Evolutionary conservation across 2,888 invertebrate genomes (phyloP).

Genomic region (Cataglyphis livida): DNA sequence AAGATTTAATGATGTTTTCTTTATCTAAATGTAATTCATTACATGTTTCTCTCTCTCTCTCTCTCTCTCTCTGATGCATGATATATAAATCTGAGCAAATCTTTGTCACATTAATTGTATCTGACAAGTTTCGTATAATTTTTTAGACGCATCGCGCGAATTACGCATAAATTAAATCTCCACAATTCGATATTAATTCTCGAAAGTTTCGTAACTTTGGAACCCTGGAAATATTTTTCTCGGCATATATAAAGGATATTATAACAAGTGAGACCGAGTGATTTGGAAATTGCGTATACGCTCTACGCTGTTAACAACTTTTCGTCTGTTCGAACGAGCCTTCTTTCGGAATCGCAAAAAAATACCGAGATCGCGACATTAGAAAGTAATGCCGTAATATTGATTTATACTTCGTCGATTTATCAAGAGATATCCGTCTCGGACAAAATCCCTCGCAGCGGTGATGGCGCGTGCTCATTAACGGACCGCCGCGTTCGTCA

Average conservation of each 20-base stretch:
- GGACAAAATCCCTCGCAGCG: conserved; percentile 9
- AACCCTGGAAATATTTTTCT: background rate
- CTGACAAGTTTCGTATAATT: background rate
- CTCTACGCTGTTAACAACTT: background rate
- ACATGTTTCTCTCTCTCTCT: too few species aligned
- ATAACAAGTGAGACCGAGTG: background rate
- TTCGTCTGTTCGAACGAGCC: background rate
- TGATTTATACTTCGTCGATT: conserved; percentile 39
- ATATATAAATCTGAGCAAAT: background rate
- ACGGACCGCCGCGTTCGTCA: conserved; percentile 11
- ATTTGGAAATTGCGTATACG: background rate
- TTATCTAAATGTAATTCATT: background rate
- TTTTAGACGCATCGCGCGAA: background rate
- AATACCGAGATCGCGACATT: background rate
- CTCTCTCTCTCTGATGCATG: background rate
- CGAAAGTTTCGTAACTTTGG: background rate
- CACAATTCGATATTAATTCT: background rate
- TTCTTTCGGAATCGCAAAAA: background rate
- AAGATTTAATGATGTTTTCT: conserved; percentile 5
- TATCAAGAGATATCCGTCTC: conserved; percentile 24
- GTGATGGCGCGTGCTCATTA: conserved; percentile 35
- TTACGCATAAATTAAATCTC: background rate
- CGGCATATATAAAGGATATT: background rate
- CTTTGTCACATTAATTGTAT: background rate
- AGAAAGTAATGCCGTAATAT: conserved; percentile 33